Evolutionary conservation across 2,888 invertebrate genomes (phyloP).

Genomic region (Lagria hirta): DNA sequence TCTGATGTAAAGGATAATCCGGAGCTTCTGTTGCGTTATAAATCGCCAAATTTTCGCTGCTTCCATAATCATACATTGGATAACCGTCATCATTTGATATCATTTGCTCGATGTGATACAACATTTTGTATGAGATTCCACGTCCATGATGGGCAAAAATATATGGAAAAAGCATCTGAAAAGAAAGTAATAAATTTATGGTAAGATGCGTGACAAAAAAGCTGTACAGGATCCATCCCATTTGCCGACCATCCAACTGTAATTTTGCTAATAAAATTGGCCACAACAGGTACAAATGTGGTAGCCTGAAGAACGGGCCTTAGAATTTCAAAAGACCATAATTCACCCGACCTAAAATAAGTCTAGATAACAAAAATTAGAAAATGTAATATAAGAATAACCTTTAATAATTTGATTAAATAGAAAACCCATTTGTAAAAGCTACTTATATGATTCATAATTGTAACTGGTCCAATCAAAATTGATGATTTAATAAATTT

Average conservation of each 20-base stretch:
- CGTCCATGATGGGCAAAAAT: constrained; percentile 7
- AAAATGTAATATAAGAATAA: constrained; percentile 1
- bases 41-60: not conserved
- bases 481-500: not conserved
- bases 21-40: not conserved
- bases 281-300: not conserved
- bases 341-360: constrained; percentile 1
- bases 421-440: not conserved
- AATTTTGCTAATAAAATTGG: not conserved
- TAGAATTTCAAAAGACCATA: not conserved
- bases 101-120: constrained; percentile 1
- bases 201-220: too few relatives aligned
- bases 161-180: constrained; percentile 1
- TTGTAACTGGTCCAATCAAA: not conserved
- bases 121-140: not conserved
- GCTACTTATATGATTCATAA: constrained; percentile 4
- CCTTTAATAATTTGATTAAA: not conserved
- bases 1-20: constrained; percentile 2
- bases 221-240: constrained; percentile 9
- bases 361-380: not conserved
- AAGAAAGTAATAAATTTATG: constrained; percentile 1
- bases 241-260: constrained; percentile 1
- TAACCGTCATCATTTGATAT: not conserved
- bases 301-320: not conserved
- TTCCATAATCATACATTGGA: constrained; percentile 5